phyloP scores from a whole-genome alignment of 2,888 invertebrate species.

The Melanostoma mellinum region DNA sequence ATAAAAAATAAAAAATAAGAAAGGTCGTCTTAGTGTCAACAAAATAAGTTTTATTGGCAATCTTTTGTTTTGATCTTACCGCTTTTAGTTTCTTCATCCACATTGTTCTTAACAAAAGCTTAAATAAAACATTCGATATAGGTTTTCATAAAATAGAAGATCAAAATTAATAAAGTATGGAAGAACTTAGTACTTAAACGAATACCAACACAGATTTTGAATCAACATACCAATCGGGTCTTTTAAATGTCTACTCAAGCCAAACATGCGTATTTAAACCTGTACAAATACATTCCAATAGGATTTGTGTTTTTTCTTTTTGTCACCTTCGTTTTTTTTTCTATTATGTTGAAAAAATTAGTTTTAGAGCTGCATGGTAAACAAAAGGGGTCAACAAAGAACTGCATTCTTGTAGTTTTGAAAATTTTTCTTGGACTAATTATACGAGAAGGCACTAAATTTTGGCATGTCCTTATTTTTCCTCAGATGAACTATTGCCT shows the following conservation, averaged over 20 bases:
- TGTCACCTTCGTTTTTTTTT: too few relatives aligned
- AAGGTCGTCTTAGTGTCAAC: constrained; percentile 14
- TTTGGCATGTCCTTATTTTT: too few relatives aligned
- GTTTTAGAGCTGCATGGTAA: too few relatives aligned
- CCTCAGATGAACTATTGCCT: too few relatives aligned
- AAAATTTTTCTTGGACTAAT: too few relatives aligned
- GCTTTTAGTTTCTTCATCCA: constrained; percentile 72
- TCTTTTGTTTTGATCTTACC: constrained; percentile 66
- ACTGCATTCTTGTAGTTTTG: too few relatives aligned
- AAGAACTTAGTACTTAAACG: background rate
- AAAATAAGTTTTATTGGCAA: constrained; percentile 37
- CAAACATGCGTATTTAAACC: background rate
- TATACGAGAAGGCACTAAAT: too few relatives aligned
- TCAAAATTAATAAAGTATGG: constrained; percentile 22
- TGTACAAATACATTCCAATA: constrained; percentile 61
- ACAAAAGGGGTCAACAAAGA: too few relatives aligned
- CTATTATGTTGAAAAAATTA: too few relatives aligned
- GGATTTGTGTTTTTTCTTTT: background rate
- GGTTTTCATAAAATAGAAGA: constrained; percentile 29
- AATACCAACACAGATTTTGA: constrained; percentile 35
- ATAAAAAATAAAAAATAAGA: constrained; percentile 6
- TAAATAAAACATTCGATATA: constrained; percentile 68
- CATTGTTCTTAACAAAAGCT: constrained; percentile 72
- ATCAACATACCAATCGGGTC: constrained; percentile 21
- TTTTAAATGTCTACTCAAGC: constrained; percentile 25